Evolutionary conservation across 1,140 invertebrate genomes (phyloP), one percentile per base, ranked within the genome.

Genomic region (Nasonia longicornis): DNA sequence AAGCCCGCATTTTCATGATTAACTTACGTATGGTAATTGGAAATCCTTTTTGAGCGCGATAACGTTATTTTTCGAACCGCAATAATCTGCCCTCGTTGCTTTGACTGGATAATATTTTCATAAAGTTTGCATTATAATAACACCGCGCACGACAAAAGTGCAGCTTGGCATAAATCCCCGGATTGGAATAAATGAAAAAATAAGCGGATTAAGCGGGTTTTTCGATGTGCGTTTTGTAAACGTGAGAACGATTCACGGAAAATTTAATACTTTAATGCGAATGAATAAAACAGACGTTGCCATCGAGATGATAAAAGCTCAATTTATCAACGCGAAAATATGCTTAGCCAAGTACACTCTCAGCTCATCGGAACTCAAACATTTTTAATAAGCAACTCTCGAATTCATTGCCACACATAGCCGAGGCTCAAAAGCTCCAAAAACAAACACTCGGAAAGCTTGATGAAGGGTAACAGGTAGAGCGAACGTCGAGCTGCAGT

Each of bases 401-500:
- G 12, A 52, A 52, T 52, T 52, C 16, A 52, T 52, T 52, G 48
- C 48, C 2, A 20, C 4, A 16, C 12, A 52, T 52, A 52, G 48
- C 12, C 12, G 48, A 52, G 3, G 48, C 20, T 20, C 16, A 58
- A 58, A n/a, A 58, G 52, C 16, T 1, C 16, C 14, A 6, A 67
- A 67, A 67, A 29, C 8, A 67, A 67, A 67, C 10, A 67, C 64
- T 67, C 64, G 10, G 3, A 67, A 67, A 67, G 64, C 64, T 11
- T 67, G 64, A 67, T 67, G 64, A 67, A 67, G 64, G 64, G 64
- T 67, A 67, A 67, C 64, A 67, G 64, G 64, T 67, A 67, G 64
- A 31, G 11, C 64, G 29, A 67, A 31, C 14, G 64, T 10, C 26
- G 4, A 29, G 64, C 29, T 29, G 22, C 64, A 67, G 12, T 14